Evolutionary conservation across 2,113 vertebrate species (phyloP), one percentile per base, ranked within the genome.

Genomic region (Ceyx melanurus): DNA sequence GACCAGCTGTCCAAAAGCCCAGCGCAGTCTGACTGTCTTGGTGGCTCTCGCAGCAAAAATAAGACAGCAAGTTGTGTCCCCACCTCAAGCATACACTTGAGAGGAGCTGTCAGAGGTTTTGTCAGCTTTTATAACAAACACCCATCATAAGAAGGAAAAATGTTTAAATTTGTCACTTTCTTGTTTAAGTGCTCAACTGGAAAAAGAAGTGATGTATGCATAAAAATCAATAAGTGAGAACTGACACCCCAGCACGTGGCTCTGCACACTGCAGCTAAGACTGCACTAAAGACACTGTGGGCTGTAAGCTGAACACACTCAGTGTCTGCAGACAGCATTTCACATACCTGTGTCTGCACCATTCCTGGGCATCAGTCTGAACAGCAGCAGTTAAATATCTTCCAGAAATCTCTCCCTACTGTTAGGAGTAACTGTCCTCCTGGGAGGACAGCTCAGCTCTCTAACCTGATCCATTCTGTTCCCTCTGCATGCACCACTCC

Each of bases 1-100:
- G 56, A 92, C 70, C 77, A 94, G 81, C 81, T 87, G 73, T 66
- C 95, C 83, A 40, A 90, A 50, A 87, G 70, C 23, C 65, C 51
- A 74, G 42, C 77, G 28, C 46, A 60, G 8, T 9, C 56, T 66
- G 13, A 66, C 12, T 50, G 45, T 18, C 15, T 2, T 33, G 29
- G 54, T 22, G 19, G n/a, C 11, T 89, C 33, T 57, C 71, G 40
- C 46, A 82, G 53, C 11, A 67, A 71, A 88, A 88, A 19, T n/a
- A 61, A 62, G 51, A 62, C 8, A 50, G 31, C 40, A 53, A 89
- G 21, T 20, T 51, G 61, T 78, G 22, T 0, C 21, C 21, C 12
- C 10, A 5, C 3, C 3, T 2, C 3, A 25, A n/a, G 11, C 16
- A 67, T 12, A 7, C 23, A 29, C 15, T 43, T 29, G 21, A 68